A percentile compares a stretch with the other conserved stretches of the same genome.
These are phyloP conservation scores for Smithornis capensis DNA, from an alignment of 2,113 vertebrate genomes.

Conservation along the genomic window DNA sequence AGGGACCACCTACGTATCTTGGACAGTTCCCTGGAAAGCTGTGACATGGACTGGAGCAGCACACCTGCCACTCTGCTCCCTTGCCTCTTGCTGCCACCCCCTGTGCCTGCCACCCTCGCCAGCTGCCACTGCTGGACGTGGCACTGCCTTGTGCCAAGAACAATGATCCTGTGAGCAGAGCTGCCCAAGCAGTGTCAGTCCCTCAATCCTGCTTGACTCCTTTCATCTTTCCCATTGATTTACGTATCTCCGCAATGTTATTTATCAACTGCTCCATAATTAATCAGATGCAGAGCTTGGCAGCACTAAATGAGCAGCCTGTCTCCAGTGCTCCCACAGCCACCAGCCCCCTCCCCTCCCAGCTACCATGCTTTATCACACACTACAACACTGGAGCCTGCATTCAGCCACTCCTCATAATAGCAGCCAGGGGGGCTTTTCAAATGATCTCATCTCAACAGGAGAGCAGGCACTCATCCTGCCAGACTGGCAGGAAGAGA, in stretches of 20 bases:
- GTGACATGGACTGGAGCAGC: not conserved
- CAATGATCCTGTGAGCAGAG: not conserved
- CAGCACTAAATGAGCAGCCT: conserved; percentile 71
- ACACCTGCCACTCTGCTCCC: not conserved
- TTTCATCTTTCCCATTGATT: conserved; percentile 62
- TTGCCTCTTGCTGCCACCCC: not conserved
- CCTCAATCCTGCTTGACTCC: conserved; percentile 58
- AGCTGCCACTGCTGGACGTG: not conserved
- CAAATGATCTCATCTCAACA: conserved; percentile 65
- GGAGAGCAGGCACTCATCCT: conserved; percentile 53
- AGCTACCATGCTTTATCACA: conserved; percentile 9
- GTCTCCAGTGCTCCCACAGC: conserved; percentile 43
- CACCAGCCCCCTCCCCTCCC: not conserved
- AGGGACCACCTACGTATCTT: not conserved
- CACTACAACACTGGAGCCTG: not conserved
- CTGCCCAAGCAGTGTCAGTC: conserved; percentile 7
- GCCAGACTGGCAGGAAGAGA: conserved; percentile 59
- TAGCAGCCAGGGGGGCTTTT: conserved; percentile 62
- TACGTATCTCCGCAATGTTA: conserved; percentile 69
- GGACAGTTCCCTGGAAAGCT: not conserved
- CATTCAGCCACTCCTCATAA: conserved; percentile 13
- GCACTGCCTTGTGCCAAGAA: conserved; percentile 19
- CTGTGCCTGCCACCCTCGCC: not conserved
- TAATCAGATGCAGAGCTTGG: conserved; percentile 70
- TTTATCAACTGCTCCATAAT: conserved; percentile 77